phyloP scores from a whole-genome alignment of 2,888 invertebrate genomes.

The Sepioteuthis lessoniana region DNA sequence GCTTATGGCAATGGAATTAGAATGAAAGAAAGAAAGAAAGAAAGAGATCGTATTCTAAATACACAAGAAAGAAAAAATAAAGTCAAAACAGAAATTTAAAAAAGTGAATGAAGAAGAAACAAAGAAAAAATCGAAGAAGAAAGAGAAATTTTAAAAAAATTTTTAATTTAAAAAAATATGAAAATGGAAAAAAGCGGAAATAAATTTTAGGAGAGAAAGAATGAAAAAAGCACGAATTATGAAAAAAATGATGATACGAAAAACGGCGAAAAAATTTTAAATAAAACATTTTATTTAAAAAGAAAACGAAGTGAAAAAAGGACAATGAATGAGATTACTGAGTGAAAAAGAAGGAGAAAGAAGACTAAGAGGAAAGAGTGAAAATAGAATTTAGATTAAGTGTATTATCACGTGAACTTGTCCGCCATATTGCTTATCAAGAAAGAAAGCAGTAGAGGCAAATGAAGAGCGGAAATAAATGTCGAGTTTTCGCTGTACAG shows the following conservation, averaged over 20 bases:
- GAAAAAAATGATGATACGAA: no score
- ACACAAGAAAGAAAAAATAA: no score
- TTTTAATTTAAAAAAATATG: not conserved
- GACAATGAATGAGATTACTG: no score
- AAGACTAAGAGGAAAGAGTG: not conserved
- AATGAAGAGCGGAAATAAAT: not conserved
- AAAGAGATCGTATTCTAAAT: not conserved
- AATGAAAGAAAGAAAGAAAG: not conserved
- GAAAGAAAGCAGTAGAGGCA: not conserved
- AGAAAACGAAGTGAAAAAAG: no score
- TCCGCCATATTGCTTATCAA: no score
- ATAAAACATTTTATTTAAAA: no score
- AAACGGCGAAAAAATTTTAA: no score
- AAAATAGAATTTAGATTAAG: no score
- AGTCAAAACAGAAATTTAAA: no score
- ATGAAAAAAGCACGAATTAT: no score
- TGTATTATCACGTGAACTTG: no score
- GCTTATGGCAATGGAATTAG: fast-evolving
- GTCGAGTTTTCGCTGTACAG: no score
- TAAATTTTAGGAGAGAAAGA: not conserved
- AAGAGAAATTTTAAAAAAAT: not conserved
- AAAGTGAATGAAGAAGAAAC: not conserved
- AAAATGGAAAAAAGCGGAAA: not conserved
- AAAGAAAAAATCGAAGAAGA: not conserved
- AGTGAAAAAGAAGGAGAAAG: not conserved